Evolutionary conservation across 92 coral and sea anemone genomes (phyloP).

Genomic region (Paramuricea clavata): DNA sequence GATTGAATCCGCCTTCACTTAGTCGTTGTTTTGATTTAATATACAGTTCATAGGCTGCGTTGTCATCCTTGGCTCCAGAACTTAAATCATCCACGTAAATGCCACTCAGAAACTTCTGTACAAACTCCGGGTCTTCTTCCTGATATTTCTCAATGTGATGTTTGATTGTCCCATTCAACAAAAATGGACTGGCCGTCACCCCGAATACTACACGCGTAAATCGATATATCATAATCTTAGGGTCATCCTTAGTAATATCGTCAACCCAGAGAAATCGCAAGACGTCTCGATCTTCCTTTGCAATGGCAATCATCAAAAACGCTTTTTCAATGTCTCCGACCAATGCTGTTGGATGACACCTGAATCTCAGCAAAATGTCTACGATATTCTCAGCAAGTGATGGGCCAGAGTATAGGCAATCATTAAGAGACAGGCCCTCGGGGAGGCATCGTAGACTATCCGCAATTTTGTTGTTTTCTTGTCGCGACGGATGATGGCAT

Average conservation of each 20-base stretch:
- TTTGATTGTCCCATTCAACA: constrained; percentile 59
- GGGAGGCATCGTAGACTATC: constrained; percentile 2
- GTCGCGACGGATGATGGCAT: constrained; percentile 6
- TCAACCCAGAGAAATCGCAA: constrained; percentile 34
- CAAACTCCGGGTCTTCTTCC: constrained; percentile 49
- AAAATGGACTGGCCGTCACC: constrained; percentile 52
- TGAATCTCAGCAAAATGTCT: constrained; percentile 16
- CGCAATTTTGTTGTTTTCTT: constrained; percentile 4
- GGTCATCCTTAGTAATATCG: constrained; percentile 24
- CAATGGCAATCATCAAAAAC: constrained; percentile 26
- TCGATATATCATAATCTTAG: constrained; percentile 27
- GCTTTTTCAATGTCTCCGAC: constrained; percentile 29
- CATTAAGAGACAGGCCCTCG: constrained; percentile 1
- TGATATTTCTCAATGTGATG: constrained; percentile 28
- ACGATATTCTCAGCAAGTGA: constrained; percentile 28
- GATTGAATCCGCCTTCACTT: constrained; percentile 66
- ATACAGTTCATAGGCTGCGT: constrained; percentile 57
- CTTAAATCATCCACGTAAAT: constrained; percentile 64
- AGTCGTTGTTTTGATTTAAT: constrained; percentile 51
- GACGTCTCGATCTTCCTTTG: constrained; percentile 4
- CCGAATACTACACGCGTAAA: constrained; percentile 52
- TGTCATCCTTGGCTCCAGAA: constrained; percentile 30
- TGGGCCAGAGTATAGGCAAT: neutral
- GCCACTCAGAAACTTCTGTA: constrained; percentile 51
- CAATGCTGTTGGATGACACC: constrained; percentile 38